phyloP scores from a whole-genome alignment of 1,140 invertebrate species.

The Thaumatotibia leucotreta region DNA sequence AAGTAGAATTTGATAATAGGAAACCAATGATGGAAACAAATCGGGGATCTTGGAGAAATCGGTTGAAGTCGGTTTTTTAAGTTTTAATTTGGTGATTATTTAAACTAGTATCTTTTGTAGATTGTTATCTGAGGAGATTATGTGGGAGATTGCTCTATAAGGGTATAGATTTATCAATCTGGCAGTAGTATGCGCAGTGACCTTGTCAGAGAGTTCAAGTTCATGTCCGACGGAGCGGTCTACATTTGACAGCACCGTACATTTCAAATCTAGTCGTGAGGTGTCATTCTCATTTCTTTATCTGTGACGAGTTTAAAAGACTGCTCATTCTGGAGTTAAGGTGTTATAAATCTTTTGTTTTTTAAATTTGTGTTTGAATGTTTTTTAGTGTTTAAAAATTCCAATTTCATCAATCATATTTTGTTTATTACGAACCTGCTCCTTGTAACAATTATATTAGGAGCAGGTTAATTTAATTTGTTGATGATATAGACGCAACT shows the following conservation, averaged over 20 bases:
- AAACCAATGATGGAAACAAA: too few species aligned
- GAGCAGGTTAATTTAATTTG: too few species aligned
- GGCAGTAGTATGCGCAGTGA: constrained; percentile 27
- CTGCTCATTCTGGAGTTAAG: background rate
- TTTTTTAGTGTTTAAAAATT: too few species aligned
- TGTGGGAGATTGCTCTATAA: background rate
- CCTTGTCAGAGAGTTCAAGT: constrained; percentile 47
- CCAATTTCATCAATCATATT: too few species aligned
- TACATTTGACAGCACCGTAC: constrained; percentile 31
- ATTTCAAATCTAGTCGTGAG: constrained; percentile 55
- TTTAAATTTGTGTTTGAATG: too few species aligned
- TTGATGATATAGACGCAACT: background rate
- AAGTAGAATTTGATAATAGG: too few species aligned
- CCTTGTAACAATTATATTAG: too few species aligned
- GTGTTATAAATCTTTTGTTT: too few species aligned
- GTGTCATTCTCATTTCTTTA: constrained; percentile 57
- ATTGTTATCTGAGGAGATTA: background rate
- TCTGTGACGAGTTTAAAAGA: constrained; percentile 25
- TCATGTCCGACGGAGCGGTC: constrained; percentile 26
- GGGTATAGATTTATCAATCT: constrained; percentile 15
- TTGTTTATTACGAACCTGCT: too few species aligned
- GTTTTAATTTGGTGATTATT: background rate
- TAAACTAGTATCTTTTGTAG: background rate
- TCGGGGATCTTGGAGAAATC: too few species aligned
- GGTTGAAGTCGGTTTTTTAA: too few species aligned